A percentile compares a stretch with the other conserved stretches of the same genome.
These are phyloP conservation scores for Acanthosepion esculentum DNA, from an alignment of 2,888 invertebrate species.

Conservation along the genomic window DNA sequence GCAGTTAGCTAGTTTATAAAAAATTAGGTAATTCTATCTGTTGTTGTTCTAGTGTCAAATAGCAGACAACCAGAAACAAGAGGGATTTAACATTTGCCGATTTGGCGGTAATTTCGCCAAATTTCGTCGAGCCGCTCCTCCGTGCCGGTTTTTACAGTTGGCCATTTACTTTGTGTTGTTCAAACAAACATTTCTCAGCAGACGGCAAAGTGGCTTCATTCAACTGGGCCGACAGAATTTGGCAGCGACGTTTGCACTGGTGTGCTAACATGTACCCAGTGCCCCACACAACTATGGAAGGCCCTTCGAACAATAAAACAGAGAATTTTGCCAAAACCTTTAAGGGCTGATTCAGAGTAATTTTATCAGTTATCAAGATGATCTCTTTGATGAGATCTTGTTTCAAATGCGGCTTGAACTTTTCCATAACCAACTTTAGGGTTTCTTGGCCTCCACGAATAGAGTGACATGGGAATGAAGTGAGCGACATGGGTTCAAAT, in stretches of 20 bases:
- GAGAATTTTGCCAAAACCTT: no score
- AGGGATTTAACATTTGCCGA: neutral
- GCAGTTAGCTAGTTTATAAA: neutral
- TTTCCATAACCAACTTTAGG: no score
- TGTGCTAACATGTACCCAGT: neutral
- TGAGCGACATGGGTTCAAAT: no score
- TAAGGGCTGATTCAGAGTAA: no score
- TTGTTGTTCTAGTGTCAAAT: constrained; percentile 1
- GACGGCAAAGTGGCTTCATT: constrained; percentile 46
- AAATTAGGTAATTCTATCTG: neutral
- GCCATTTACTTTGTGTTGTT: constrained; percentile 2
- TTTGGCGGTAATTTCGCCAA: no score
- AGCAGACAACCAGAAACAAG: neutral
- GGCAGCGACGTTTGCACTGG: neutral
- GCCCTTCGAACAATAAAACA: neutral
- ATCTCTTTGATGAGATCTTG: no score
- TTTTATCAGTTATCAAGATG: no score
- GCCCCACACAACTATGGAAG: neutral
- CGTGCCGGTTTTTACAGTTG: neutral
- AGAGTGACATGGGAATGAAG: no score
- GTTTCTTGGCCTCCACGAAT: no score
- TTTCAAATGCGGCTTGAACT: no score
- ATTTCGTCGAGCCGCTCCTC: neutral
- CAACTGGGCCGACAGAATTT: neutral
- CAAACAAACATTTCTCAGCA: neutral